Evolutionary conservation across 2,888 invertebrate species (phyloP).

Genomic region (Netelia virgata): DNA sequence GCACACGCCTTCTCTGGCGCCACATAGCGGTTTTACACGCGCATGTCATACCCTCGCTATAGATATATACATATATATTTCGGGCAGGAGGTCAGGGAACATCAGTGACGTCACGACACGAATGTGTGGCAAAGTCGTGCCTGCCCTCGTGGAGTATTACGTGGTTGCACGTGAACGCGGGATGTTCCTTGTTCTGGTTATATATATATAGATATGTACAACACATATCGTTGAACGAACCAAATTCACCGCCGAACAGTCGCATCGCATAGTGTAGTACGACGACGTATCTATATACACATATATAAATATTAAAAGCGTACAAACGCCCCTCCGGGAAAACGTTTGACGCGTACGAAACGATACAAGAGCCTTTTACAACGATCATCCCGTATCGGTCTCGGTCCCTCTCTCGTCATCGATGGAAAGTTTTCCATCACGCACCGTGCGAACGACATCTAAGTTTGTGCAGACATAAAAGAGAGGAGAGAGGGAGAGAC

Average conservation of each 20-base stretch:
- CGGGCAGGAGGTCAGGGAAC: conserved; percentile 55
- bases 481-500: neutral
- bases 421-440: conserved; percentile 78
- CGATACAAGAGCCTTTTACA: conserved; percentile 7
- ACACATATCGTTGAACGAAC: conserved; percentile 44
- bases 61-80: conserved; percentile 18
- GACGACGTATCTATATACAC: conserved; percentile 3
- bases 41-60: neutral
- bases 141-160: conserved; percentile 61
- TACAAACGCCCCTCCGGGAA: conserved; percentile 42
- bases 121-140: conserved; percentile 49
- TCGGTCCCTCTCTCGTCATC: conserved; percentile 58
- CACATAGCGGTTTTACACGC: conserved; percentile 11
- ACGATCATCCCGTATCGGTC: conserved; percentile 27
- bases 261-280: conserved; percentile 31
- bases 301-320: conserved; percentile 30
- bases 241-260: conserved; percentile 63
- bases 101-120: conserved; percentile 53
- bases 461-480: conserved; percentile 44
- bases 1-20: conserved; percentile 43
- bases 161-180: conserved; percentile 74
- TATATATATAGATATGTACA: conserved; percentile 12
- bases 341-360: conserved; percentile 38
- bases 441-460: conserved; percentile 67
- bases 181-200: conserved; percentile 64